Conservation (phyloP, 2,113 vertebrate species). For the Rallus limicola region DNA sequence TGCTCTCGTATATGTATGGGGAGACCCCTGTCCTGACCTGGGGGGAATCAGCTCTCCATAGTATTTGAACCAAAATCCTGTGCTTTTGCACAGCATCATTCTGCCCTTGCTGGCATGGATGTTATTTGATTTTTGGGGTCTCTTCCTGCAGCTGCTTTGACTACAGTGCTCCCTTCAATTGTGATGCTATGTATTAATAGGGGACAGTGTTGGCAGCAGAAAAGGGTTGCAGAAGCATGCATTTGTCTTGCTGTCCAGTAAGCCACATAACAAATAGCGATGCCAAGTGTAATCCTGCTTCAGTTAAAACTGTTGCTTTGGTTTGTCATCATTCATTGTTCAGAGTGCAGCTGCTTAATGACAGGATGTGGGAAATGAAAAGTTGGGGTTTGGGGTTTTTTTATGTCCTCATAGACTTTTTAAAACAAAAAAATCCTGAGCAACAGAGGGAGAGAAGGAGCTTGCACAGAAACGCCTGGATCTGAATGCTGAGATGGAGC, state of each 20-base stretch:
- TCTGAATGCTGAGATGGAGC: background rate
- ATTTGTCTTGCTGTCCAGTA: constrained; percentile 60
- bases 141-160: background rate
- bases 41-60: too few relatives aligned
- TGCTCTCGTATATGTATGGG: too few relatives aligned
- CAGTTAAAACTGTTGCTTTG: constrained; percentile 47
- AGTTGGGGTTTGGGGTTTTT: background rate
- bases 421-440: constrained; percentile 45
- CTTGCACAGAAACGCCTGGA: background rate
- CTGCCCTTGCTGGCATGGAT: background rate
- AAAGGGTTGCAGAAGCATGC: background rate
- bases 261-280: constrained; percentile 41
- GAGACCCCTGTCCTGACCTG: too few relatives aligned
- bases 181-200: background rate
- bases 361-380: constrained; percentile 53
- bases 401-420: constrained; percentile 38
- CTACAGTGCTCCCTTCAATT: background rate
- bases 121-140: background rate
- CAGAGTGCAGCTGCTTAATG: constrained; percentile 42
- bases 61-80: too few relatives aligned
- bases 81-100: too few relatives aligned
- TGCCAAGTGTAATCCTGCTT: constrained; percentile 45
- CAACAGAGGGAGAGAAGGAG: background rate
- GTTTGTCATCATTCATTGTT: constrained; percentile 65
- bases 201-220: constrained; percentile 8